A percentile compares a stretch with the other conserved stretches of the same genome.
phyloP scores from a whole-genome alignment of 2,888 invertebrate genomes.

The Zeuzera pyrina region DNA sequence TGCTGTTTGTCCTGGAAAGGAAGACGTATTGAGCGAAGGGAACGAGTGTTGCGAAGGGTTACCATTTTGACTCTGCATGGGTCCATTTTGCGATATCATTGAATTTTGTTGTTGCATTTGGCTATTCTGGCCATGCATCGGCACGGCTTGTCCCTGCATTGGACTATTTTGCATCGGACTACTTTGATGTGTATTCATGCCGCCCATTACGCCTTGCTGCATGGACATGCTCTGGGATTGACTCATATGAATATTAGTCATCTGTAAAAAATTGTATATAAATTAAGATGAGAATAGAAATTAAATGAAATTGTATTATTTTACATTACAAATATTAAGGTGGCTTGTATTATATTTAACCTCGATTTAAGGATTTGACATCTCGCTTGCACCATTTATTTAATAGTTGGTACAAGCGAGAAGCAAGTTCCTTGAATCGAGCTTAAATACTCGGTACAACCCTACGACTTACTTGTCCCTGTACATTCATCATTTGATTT shows the following conservation, averaged over 20 bases:
- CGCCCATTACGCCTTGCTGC: conserved; percentile 40
- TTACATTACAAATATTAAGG: neutral
- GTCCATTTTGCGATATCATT: conserved; percentile 14
- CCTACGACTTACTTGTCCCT: conserved; percentile 63
- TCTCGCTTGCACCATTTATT: no score
- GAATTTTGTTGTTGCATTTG: conserved; percentile 16
- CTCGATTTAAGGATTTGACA: no score
- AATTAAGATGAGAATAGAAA: no score
- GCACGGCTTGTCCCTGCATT: conserved; percentile 29
- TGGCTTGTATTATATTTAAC: no score
- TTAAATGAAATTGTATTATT: conserved; percentile 3
- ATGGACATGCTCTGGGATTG: conserved; percentile 78
- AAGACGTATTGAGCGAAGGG: conserved; percentile 49
- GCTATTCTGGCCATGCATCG: conserved; percentile 15
- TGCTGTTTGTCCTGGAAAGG: conserved; percentile 63
- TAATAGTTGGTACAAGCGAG: no score
- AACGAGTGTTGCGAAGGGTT: conserved; percentile 26
- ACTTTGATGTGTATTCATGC: conserved; percentile 35
- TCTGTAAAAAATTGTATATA: conserved; percentile 56
- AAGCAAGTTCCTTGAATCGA: neutral
- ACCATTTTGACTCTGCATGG: conserved; percentile 22
- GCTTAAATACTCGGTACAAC: no score
- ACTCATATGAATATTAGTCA: conserved; percentile 79
- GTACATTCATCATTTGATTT: conserved; percentile 69
- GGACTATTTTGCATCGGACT: conserved; percentile 33